Evolutionary conservation across 2,113 vertebrate species (phyloP).

Genomic region (Lagopus leucura): DNA sequence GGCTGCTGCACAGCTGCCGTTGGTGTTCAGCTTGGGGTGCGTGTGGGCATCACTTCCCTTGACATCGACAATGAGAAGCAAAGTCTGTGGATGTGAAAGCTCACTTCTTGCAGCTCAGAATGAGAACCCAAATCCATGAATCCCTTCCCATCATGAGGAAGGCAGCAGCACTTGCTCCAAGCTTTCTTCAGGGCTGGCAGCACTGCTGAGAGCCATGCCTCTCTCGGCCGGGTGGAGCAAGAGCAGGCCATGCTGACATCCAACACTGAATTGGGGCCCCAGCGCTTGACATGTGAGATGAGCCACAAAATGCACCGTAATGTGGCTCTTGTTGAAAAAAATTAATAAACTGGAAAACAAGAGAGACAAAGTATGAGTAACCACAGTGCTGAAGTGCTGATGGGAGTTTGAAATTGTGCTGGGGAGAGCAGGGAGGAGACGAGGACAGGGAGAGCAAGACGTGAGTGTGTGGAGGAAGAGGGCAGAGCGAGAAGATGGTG

Average conservation of each 20-base stretch:
- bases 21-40: background rate
- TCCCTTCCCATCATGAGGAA: background rate
- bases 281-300: rapidly evolving
- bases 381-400: background rate
- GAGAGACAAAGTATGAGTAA: background rate
- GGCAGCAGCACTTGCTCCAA: background rate
- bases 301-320: background rate
- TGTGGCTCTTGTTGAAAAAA: background rate
- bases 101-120: background rate
- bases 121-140: background rate
- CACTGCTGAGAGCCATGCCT: background rate
- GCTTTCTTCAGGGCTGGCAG: background rate
- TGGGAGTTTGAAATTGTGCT: background rate
- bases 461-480: background rate
- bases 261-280: background rate
- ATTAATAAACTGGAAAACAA: background rate
- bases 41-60: background rate
- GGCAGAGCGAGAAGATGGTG: background rate
- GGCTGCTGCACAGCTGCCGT: background rate
- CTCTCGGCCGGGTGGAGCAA: background rate
- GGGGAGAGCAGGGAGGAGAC: background rate
- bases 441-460: background rate
- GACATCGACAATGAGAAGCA: background rate
- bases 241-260: background rate
- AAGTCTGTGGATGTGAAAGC: background rate